Base-by-base conservation (phyloP, 2,888 invertebrate genomes). In the Euplagia quadripunctaria region DNA sequence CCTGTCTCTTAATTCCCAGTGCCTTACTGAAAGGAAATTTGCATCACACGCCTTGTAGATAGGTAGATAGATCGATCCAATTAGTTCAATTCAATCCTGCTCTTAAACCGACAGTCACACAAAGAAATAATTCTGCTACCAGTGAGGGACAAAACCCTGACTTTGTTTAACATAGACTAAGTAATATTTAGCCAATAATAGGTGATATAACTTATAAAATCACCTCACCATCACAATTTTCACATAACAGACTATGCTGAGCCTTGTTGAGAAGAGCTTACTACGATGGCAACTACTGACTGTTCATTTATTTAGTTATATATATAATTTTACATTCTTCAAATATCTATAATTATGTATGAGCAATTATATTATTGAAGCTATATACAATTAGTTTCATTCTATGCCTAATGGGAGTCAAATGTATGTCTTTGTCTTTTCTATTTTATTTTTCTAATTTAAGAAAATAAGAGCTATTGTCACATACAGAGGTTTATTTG, bases 231-330 rank as follows among this genome's bases (percentile, higher is more conserved):
- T 9, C 17, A 42, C 42, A 49, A 43, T 64, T 70, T 70, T 64
- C 31, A 55, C 61, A 17, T 42, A 49, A 58, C 64, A 64, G 68
- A 69, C 42, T 41, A 68, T 66, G 69, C 66, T 65, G 64, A 58
- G 0, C 58, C 70, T 41, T 68, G 55, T 63, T 46, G 70, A 51
- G 51, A n/a, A 43, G 65, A 66, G 61, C 52, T 51, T 41, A 46
- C 58, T n/a, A 51, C 64, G 46, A 42, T 42, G 67, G 71, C 71
- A 67, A 72, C 71, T 67, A 55, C 65, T 71, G 8, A 49, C 20
- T 63, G 64, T 31, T 31, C 31, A 46, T 46, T 46, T 51, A 49
- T 31, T 31, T 31, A 1, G 31, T 31, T 31, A 31, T 31, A 31
- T 31, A 31, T 2, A 1, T 41, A 17, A 64, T 4, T n/a, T 49